A percentile compares a stretch with the other conserved stretches of the same genome.
These are phyloP conservation scores for Seriola dumerili DNA, from an alignment of 2,113 vertebrate genomes.

Conservation along the genomic window DNA sequence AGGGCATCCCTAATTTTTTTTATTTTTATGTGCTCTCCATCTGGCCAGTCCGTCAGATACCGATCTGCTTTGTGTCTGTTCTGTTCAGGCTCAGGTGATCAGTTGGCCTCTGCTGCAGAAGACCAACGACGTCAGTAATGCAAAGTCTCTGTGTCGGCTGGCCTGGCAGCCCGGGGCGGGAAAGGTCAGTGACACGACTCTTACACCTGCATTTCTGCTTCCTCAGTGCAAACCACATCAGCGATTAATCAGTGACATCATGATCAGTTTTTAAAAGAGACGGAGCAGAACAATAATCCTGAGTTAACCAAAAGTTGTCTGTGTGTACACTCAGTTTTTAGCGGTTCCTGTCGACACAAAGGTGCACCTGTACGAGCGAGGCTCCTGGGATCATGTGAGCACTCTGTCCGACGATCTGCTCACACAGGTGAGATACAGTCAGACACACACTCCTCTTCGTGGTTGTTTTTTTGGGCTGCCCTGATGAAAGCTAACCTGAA, in stretches of 20 bases:
- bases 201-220: background rate
- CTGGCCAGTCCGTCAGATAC: background rate
- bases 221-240: background rate
- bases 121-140: constrained; percentile 91
- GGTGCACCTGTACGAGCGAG: constrained; percentile 91
- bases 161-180: constrained; percentile 90
- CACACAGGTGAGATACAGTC: constrained; percentile 84
- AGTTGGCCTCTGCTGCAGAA: constrained; percentile 92
- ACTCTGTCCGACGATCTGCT: constrained; percentile 88
- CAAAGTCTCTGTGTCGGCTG: constrained; percentile 94
- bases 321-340: constrained; percentile 84
- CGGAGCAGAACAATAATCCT: background rate
- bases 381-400: constrained; percentile 87
- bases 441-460: too few relatives aligned
- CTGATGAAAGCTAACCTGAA: too few relatives aligned
- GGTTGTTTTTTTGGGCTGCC: too few relatives aligned
- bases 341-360: constrained; percentile 92
- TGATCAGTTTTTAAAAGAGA: background rate
- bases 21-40: background rate
- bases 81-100: constrained; percentile 85
- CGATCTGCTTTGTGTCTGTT: constrained; percentile 34
- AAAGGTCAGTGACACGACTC: constrained; percentile 82
- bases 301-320: background rate
- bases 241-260: background rate
- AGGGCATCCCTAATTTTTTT: background rate